Evolutionary conservation across 2,113 vertebrate genomes (phyloP), one percentile per base, ranked within the genome.

Genomic region (Neotoma lepida): DNA sequence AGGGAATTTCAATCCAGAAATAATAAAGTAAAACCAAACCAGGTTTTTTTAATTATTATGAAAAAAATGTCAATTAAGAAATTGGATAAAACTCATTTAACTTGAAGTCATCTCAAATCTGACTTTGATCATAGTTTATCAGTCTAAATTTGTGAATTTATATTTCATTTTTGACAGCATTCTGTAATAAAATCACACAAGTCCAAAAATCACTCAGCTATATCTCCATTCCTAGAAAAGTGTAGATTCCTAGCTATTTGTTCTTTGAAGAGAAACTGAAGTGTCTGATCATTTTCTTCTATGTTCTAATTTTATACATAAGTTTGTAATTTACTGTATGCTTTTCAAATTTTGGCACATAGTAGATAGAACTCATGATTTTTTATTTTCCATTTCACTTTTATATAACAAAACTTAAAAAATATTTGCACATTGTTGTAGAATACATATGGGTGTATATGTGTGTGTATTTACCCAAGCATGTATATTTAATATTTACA

Each of bases 31-130:
- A 5, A 93, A 28, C 61, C 90, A 78, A 93, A 88, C 35, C 46
- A 9, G 97, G 70, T 35, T 90, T 93, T 95, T 86, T 89, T 39
- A 81, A 91, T 91, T 94, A 91, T 76, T 77, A 61, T 26, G 63
- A 18, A 18, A 51, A 91, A 66, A 63, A 77, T 71, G 2, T 9
- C 56, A 89, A n/a, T 81, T 85, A 71, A 9, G 9, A 41, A 4
- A 66, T 33, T 89, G 6, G 18, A 54, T 33, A 15, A 70, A 91
- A 86, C 86, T 14, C 24, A 58, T 13, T 49, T 51, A 54, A 22
- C 39, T 81, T 63, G 28, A 77, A 66, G 30, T 82, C 13, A 66
- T 18, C 41, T 28, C n/a, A 81, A 70, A 41, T 84, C 41, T 86
- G 12, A 76, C 5, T 91, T 70, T 33, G 4, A 41, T 80, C 84